These are phyloP conservation scores for Drosophila yooni DNA, from an alignment of 2,888 invertebrate genomes.

Conservation along the genomic window DNA sequence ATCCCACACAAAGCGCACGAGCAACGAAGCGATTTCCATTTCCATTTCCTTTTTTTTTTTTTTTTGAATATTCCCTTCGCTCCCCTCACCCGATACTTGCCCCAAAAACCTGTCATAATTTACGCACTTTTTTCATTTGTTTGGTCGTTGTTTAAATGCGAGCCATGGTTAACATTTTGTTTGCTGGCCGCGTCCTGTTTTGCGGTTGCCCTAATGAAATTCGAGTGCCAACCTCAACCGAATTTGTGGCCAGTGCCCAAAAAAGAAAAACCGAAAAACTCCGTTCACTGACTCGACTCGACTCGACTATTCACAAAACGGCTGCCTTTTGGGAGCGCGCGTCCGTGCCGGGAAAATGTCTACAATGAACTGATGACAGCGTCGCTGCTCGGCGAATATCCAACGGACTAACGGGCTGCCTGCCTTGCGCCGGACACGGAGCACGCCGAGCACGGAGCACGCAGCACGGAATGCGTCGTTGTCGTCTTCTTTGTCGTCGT, in stretches of 20 bases:
- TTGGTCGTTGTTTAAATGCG: conserved; percentile 52
- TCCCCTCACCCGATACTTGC: not conserved
- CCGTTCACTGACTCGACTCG: conserved; percentile 38
- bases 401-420: conserved; percentile 28
- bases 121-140: conserved; percentile 75
- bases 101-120: conserved; percentile 65
- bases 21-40: conserved; percentile 51
- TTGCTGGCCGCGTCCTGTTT: conserved; percentile 45
- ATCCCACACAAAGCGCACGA: conserved; percentile 44
- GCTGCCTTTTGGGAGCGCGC: conserved; percentile 53
- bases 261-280: conserved; percentile 23
- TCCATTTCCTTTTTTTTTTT: conserved; percentile 10
- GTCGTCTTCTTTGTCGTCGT: conserved; percentile 11
- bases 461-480: conserved; percentile 58
- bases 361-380: conserved; percentile 75
- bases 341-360: conserved; percentile 81
- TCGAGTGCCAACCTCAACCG: conserved; percentile 58
- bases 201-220: conserved; percentile 66
- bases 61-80: conserved; percentile 37
- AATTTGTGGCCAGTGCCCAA: conserved; percentile 41
- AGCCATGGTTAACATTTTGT: conserved; percentile 56
- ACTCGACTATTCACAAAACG: conserved; percentile 16
- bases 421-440: conserved; percentile 55
- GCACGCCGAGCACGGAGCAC: conserved; percentile 23
- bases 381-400: conserved; percentile 13